Percentiles rank a stretch among this genome's conserved stretches.
phyloP scores from a whole-genome alignment of 2,797 vertebrate genomes.

The Carduelis carduelis region DNA sequence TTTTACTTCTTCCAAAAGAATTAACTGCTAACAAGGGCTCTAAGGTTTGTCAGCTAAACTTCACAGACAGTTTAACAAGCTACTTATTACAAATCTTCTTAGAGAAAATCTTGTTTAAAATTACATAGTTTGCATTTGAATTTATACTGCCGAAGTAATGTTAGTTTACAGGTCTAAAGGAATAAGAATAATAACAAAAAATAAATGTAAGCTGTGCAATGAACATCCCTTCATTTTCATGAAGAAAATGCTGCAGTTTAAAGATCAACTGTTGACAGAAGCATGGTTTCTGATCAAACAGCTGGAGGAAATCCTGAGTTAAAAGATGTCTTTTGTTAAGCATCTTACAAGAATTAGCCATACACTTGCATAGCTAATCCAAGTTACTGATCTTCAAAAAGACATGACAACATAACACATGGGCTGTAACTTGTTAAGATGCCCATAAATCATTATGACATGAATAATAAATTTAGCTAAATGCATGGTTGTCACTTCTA shows the following conservation, averaged over 20 bases:
- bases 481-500: constrained; percentile 46
- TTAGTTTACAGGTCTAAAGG: neutral
- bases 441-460: constrained; percentile 34
- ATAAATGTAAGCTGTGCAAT: neutral
- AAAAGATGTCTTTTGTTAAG: constrained; percentile 15
- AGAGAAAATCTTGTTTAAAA: constrained; percentile 41
- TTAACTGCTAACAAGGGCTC: neutral
- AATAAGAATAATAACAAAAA: neutral
- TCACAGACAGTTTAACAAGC: neutral
- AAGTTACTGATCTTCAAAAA: constrained; percentile 35
- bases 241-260: neutral
- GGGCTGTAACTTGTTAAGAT: constrained; percentile 2
- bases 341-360: constrained; percentile 17
- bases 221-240: neutral
- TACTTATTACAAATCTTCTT: constrained; percentile 23
- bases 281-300: neutral
- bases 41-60: constrained; percentile 10
- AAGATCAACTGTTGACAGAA: neutral
- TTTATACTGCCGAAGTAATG: neutral
- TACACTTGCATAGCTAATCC: constrained; percentile 36
- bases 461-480: constrained; percentile 45
- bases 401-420: constrained; percentile 5
- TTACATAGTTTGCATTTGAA: neutral
- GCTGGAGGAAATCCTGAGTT: constrained; percentile 17
- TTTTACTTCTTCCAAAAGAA: constrained; percentile 9